Base-by-base conservation (phyloP, 53 echinoderm and acorn worm species). In the Luidia sarsii region DNA sequence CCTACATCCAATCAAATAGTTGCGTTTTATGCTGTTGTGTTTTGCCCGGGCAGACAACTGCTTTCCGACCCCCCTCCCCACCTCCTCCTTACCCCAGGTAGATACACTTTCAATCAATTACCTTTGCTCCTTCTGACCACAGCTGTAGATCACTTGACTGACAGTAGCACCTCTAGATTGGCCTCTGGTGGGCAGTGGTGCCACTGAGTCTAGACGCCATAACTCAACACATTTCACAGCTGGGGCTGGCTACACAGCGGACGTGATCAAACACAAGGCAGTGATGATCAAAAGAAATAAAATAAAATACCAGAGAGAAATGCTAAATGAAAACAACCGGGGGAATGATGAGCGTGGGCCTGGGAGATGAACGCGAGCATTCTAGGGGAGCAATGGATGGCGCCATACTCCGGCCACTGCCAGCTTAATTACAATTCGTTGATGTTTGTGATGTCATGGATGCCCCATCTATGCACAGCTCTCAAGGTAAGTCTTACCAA, bases 211-310 rank as follows among this genome's bases (percentile, higher is more conserved):
- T 92, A 92, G 92, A 92, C 92, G 64, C 60, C 84, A 92, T 92
- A 92, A 88, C 92, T 92, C 92, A 92, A 92, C 92, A 85, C 81
- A 92, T 88, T 92, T 80, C 87, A 88, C 92, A 92, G 92, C 92
- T 92, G 92, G 73, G 83, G 50, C 50, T 55, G 72, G 34, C 72
- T 72, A 54, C 54, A 35, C 35, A 21, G 37, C 21, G 71, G 51
- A 54, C 39, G 56, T 72, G 72, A 72, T 72, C 72, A 72, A 72
- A 72, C 56, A 72, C 54, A 33, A 27, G 25, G 33, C 65, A 34
- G 27, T 37, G 32, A 20, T 72, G 56, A 72, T 33, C 54, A 19
- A 53, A 55, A 55, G 32, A 72, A 72, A 55, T 55, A 72, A 55
- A 72, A 72, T 72, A 15, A 34, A 50, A 50, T 32, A 3, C 28